Conservation (phyloP, 2,797 vertebrate genomes). For the Muscicapa comitata region DNA sequence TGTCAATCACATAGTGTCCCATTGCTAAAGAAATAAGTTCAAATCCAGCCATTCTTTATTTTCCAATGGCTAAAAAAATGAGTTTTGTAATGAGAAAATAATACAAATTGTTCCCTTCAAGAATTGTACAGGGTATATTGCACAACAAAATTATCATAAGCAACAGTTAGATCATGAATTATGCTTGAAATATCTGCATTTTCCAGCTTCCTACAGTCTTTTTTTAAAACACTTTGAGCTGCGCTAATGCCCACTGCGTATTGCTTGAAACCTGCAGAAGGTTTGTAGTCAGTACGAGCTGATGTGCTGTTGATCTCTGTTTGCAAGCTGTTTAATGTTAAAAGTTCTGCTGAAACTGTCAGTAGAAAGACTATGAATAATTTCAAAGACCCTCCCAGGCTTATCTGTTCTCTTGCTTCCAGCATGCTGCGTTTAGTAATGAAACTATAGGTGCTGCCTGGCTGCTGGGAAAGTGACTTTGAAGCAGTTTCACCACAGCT, state of each 20-base stretch:
- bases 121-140: background rate
- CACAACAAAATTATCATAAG: background rate
- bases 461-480: background rate
- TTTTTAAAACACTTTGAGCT: background rate
- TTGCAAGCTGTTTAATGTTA: slow-evolving; percentile 41
- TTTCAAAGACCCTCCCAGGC: slow-evolving; percentile 18
- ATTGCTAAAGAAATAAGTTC: slow-evolving; percentile 66
- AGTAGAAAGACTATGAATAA: slow-evolving; percentile 11
- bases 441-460: background rate
- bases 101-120: background rate
- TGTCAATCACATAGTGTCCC: slow-evolving; percentile 81
- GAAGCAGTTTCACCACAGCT: background rate
- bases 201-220: background rate
- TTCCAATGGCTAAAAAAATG: background rate
- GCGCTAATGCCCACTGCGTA: background rate
- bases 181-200: background rate
- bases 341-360: slow-evolving; percentile 27
- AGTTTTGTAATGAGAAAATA: slow-evolving; percentile 34
- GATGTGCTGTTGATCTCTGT: slow-evolving; percentile 29
- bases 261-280: background rate
- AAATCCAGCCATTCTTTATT: slow-evolving; percentile 25
- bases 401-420: background rate
- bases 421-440: background rate
- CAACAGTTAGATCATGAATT: background rate
- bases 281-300: background rate